Conservation (phyloP, 2,113 vertebrate species). For the Dasyurus viverrinus region DNA sequence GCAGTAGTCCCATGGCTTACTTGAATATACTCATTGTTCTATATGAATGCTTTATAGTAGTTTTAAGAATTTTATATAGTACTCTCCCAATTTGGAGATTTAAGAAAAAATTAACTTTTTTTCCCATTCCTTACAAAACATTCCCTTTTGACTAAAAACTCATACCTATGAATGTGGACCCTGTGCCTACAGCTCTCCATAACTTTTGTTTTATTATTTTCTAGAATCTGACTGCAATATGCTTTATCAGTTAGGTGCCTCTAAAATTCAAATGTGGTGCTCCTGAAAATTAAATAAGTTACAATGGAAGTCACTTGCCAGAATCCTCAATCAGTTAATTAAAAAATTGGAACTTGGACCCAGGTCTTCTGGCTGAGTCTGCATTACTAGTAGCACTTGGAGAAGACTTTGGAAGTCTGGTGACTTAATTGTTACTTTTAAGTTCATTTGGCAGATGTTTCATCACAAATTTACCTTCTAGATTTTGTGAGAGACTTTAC, state of each 20-base stretch:
- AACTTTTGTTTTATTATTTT: background rate
- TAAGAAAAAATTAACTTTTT: background rate
- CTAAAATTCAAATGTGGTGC: background rate
- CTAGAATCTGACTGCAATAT: slow-evolving; percentile 11
- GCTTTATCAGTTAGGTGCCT: background rate
- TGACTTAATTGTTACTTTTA: background rate
- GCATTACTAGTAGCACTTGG: background rate
- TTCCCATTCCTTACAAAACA: background rate
- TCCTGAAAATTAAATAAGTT: background rate
- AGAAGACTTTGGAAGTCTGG: background rate
- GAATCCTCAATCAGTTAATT: background rate
- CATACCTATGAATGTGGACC: background rate
- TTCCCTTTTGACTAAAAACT: background rate
- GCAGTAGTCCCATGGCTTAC: background rate
- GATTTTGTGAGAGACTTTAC: background rate
- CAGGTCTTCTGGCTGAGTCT: background rate
- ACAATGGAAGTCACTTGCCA: background rate
- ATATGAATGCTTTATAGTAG: background rate
- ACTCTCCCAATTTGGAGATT: background rate
- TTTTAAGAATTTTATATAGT: background rate
- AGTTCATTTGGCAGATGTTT: background rate
- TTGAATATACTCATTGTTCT: background rate
- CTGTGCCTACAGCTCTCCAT: background rate
- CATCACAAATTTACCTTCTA: background rate
- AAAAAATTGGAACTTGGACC: background rate